Evolutionary conservation across 2,113 vertebrate genomes (phyloP), one percentile per base, ranked within the genome.

Genomic region (Climacteris rufus): DNA sequence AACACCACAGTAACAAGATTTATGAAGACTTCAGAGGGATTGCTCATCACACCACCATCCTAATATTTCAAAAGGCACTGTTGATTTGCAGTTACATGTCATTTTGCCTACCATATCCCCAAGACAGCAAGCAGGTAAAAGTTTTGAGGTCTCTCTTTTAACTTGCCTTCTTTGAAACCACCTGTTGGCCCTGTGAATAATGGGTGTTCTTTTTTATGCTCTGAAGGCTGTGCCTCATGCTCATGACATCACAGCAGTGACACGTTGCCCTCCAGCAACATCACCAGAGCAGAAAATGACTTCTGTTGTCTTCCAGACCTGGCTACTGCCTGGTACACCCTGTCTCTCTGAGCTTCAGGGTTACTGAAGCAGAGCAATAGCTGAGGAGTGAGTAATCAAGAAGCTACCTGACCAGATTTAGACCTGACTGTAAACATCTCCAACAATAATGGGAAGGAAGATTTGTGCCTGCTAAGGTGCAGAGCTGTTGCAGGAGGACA

Each of bases 341-440:
- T 83, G 75, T 83, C 78, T 94, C 70, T 37, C 49, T 4, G 2
- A 81, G 74, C 70, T 92, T 89, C 54, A 68, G 63, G 42, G 61
- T 95, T 94, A 93, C 86, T 72, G 93, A 93, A 93, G 94, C 95
- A 74, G 45, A 79, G 77, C 60, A 87, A 96, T 93, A 96, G 74
- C 90, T 95, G 86, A 90, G 83, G 96, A 71, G 37, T 96, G 97
- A 97, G 91, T 97, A 97, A 97, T 35, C 3, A 24, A 92, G 80
- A 97, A 95, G 93, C 78, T 96, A 93, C 94, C 90, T 94, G 86
- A 86, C 83, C 72, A 95, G 90, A 88, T 83, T 84, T 59, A 86
- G 69, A 78, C 27, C 49, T 86, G 50, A 64, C 59, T 87, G 49
- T 81, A 95, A 96, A 96, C 83, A 80, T 50, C 61, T 79, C 75